Conservation (phyloP, 2,797 vertebrate species). For the Pyrocephalus nanus region DNA sequence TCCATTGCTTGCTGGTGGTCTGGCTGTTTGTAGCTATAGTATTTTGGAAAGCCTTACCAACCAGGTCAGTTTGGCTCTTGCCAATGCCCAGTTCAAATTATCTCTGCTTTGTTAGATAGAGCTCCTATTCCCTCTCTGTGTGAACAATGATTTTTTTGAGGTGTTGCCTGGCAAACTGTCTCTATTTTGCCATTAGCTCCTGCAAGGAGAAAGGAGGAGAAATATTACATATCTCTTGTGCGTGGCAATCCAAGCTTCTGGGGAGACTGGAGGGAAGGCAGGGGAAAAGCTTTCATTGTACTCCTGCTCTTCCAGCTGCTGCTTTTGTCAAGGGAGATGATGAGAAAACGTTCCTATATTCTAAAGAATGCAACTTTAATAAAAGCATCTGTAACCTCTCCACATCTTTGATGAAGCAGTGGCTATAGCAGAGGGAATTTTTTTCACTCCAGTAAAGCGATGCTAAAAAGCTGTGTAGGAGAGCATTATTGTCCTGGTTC, state of each 20-base stretch:
- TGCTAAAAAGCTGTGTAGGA: neutral
- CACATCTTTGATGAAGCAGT: neutral
- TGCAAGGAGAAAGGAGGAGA: neutral
- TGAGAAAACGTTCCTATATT: neutral
- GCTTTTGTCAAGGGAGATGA: neutral
- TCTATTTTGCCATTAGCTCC: neutral
- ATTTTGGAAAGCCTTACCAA: neutral
- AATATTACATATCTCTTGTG: neutral
- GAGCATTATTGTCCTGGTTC: neutral
- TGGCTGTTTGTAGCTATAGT: neutral
- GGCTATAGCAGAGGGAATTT: neutral
- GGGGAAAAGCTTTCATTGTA: neutral
- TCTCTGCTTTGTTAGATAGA: neutral
- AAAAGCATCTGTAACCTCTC: neutral
- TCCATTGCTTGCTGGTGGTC: rapidly evolving
- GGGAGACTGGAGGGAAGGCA: neutral
- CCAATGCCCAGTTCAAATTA: neutral
- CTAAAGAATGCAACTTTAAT: neutral
- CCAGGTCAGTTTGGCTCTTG: neutral
- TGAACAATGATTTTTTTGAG: neutral
- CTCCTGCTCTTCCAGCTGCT: neutral
- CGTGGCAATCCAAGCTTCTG: neutral
- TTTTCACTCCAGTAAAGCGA: neutral
- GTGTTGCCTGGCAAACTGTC: neutral
- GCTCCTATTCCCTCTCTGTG: neutral